These are phyloP conservation scores for Chunga burmeisteri DNA, from an alignment of 2,113 vertebrate genomes.

Conservation along the genomic window DNA sequence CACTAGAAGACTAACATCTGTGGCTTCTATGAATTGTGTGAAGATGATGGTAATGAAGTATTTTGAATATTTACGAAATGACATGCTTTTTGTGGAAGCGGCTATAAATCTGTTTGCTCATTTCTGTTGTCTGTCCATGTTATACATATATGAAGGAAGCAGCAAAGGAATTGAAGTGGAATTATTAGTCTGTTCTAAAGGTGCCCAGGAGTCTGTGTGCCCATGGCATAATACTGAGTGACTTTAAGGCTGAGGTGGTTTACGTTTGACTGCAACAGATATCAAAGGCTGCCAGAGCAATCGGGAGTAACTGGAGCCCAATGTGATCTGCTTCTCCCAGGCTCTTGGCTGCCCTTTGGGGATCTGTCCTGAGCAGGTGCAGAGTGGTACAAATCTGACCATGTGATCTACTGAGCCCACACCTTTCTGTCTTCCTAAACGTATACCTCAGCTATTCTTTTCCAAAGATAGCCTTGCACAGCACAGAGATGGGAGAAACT, in stretches of 20 bases:
- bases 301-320: not conserved
- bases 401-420: not conserved
- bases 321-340: not conserved
- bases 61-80: not conserved
- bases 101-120: not conserved
- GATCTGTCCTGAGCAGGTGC: not conserved
- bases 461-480: not conserved
- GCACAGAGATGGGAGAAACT: not conserved
- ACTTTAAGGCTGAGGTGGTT: not conserved
- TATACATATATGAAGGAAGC: not conserved
- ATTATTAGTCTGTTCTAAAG: not conserved
- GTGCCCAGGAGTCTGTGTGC: not conserved
- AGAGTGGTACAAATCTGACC: not conserved
- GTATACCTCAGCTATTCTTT: not conserved
- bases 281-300: not conserved
- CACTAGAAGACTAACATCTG: not conserved
- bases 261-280: not conserved
- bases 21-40: not conserved
- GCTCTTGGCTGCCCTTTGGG: not conserved
- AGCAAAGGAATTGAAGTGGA: not conserved
- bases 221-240: accelerated
- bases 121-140: not conserved
- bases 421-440: not conserved
- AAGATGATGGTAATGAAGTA: not conserved
- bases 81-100: not conserved